Percentiles rank a stretch among this genome's conserved stretches.
Evolutionary conservation across 1,140 invertebrate species (phyloP).

Genomic region (Eriosoma lanigerum): DNA sequence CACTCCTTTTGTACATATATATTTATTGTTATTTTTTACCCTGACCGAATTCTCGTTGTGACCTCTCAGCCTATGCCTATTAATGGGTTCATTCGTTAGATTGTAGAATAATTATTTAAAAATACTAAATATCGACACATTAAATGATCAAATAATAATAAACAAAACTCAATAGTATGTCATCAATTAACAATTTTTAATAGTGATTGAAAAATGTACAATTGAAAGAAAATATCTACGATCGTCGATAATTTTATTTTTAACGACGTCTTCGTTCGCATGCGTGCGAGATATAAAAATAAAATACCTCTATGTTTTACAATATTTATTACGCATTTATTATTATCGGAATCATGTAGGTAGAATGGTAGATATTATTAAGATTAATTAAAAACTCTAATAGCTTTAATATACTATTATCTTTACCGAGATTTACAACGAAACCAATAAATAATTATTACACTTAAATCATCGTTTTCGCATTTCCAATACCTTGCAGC

Average conservation of each 20-base stretch:
- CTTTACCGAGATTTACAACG: neutral
- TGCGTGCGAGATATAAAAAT: conserved; percentile 15
- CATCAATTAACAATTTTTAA: neutral
- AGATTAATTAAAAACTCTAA: neutral
- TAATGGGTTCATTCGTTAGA: neutral
- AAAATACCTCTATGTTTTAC: neutral
- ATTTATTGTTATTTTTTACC: neutral
- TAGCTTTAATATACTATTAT: neutral
- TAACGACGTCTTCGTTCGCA: neutral
- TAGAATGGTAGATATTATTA: neutral
- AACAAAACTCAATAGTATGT: conserved; percentile 21
- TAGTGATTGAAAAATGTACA: neutral
- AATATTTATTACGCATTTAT: neutral
- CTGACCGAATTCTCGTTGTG: neutral
- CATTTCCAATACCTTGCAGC: neutral
- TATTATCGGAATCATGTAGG: neutral
- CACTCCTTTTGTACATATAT: neutral
- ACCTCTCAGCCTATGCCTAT: neutral
- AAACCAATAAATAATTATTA: neutral
- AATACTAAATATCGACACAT: neutral
- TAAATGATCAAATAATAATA: conserved; percentile 1
- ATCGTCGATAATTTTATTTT: neutral
- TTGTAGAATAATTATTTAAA: conserved; percentile 1
- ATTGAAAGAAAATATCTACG: conserved; percentile 7
- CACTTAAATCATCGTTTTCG: neutral